Evolutionary conservation across 2,888 invertebrate species (phyloP).

Genomic region (Hypolimnas misippus): DNA sequence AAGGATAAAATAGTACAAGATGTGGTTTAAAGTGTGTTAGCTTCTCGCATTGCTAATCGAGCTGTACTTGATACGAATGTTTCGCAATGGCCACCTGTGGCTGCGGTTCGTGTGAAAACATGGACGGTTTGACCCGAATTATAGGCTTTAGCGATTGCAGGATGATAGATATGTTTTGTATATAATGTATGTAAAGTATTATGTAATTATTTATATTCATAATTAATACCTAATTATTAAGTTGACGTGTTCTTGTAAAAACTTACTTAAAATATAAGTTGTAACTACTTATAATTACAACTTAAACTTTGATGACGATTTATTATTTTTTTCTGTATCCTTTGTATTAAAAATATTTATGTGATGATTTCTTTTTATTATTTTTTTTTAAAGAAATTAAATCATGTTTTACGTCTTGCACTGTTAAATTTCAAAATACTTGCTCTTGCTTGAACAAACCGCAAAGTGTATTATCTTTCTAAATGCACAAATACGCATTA

Average conservation of each 20-base stretch:
- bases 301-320: too few species aligned
- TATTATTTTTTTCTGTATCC: too few species aligned
- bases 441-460: not conserved
- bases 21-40: slow-evolving; percentile 5
- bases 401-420: too few species aligned
- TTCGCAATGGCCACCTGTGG: slow-evolving; percentile 29
- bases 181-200: not conserved
- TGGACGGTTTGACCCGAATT: not conserved
- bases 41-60: slow-evolving; percentile 10
- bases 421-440: not conserved
- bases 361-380: too few species aligned
- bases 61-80: slow-evolving; percentile 19
- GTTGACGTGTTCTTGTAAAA: too few species aligned
- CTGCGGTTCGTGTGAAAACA: slow-evolving; percentile 26
- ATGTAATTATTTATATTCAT: too few species aligned
- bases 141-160: slow-evolving; percentile 3
- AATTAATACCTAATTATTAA: too few species aligned
- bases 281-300: too few species aligned
- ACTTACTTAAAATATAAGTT: too few species aligned
- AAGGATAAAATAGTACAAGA: not conserved
- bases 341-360: too few species aligned
- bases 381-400: too few species aligned
- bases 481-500: not conserved
- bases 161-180: not conserved
- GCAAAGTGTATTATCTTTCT: not conserved